phyloP scores from a whole-genome alignment of 2,888 invertebrate species.

The Melanotus villosus region DNA sequence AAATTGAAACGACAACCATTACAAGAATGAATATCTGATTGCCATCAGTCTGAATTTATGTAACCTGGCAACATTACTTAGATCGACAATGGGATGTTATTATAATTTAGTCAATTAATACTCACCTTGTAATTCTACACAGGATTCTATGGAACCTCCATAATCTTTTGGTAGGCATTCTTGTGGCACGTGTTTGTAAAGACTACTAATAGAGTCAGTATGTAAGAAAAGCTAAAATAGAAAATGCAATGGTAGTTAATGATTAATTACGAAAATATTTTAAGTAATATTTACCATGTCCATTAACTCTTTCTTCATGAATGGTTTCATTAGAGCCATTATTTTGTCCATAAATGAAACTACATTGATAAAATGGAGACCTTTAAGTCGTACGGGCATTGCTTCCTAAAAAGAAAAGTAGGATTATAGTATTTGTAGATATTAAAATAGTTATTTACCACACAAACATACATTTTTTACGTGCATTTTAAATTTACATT shows the following conservation, averaged over 20 bases:
- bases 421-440: no score
- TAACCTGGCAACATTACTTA: no score
- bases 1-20: no score
- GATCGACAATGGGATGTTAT: no score
- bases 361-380: constrained; percentile 80
- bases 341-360: constrained; percentile 80
- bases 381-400: constrained; percentile 77
- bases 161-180: constrained; percentile 54
- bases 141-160: constrained; percentile 51
- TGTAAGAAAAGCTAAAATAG: constrained; percentile 57
- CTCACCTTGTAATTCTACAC: constrained; percentile 53
- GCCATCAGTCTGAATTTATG: no score
- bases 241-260: background rate
- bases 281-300: constrained; percentile 51
- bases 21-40: no score
- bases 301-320: constrained; percentile 78
- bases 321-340: constrained; percentile 78
- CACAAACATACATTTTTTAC: background rate
- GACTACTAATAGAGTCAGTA: constrained; percentile 53
- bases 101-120: no score
- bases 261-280: background rate
- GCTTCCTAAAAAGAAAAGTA: constrained; percentile 52
- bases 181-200: constrained; percentile 57
- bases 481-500: background rate
- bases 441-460: background rate